Base-by-base conservation (phyloP, 2,888 invertebrate species). In the Gari tellinella region DNA sequence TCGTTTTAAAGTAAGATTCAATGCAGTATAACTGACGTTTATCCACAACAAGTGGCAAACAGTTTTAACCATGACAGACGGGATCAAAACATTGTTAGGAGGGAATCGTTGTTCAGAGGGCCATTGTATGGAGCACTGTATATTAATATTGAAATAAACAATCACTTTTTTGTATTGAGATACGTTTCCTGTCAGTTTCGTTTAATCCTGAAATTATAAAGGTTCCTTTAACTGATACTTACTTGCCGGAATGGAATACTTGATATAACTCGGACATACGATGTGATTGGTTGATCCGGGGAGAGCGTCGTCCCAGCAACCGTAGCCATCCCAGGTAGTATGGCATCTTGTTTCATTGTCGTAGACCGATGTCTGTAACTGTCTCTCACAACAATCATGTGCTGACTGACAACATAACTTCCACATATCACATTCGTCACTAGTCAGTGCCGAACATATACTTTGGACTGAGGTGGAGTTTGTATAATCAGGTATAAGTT, bases 201-300 rank as follows among this genome's bases (percentile, higher is more conserved):
- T n/a, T n/a, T n/a, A n/a, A n/a, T n/a, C n/a, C n/a, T n/a, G n/a
- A n/a, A n/a, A n/a, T n/a, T n/a, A n/a, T n/a, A n/a, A n/a, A n/a
- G n/a, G n/a, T n/a, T n/a, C n/a, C n/a, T n/a, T n/a, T n/a, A n/a
- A n/a, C n/a, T n/a, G n/a, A n/a, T n/a, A n/a, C 74, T 65, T 65
- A 75, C 74, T 52, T 65, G 74, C 69, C 15, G 74, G 74, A 8
- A 75, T 51, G 7, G 69, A 69, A 52, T 45, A 75, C 23, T 65
- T 45, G 17, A 75, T 37, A 25, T 55, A 75, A 21, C 45, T 61
- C 3, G 74, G 74, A 65, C 74, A 75, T 8, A 66, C 15, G 7
- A 62, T 55, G n/a, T 56, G 38, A 49, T 62, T 75, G 21, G 43
- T 55, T 37, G 25, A 23, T 25, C 74, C 74, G 0, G 69, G 56